A percentile compares a stretch with the other conserved stretches of the same genome.
phyloP scores from a whole-genome alignment of 1,140 invertebrate species.

The Ruditapes philippinarum region DNA sequence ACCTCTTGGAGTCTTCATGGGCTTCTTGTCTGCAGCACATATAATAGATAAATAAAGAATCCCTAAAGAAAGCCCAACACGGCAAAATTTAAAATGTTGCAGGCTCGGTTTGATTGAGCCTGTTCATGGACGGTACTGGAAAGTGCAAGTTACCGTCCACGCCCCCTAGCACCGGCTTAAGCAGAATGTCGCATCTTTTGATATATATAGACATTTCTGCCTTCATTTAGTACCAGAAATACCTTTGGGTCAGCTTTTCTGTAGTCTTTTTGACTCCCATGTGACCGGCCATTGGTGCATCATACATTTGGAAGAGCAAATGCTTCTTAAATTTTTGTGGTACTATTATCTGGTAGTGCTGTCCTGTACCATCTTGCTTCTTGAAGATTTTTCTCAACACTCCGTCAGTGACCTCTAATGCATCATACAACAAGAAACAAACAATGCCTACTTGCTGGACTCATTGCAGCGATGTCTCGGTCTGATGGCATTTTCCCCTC shows the following conservation, averaged over 20 bases:
- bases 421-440: neutral
- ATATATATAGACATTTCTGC: neutral
- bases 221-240: neutral
- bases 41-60: too few relatives aligned
- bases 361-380: neutral
- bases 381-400: neutral
- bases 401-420: neutral
- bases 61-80: too few relatives aligned
- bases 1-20: neutral
- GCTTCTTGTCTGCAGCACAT: neutral
- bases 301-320: conserved; percentile 56
- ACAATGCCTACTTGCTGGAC: neutral
- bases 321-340: conserved; percentile 2
- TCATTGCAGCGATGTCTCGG: neutral
- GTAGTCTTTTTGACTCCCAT: neutral
- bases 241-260: neutral
- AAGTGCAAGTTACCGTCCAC: too few relatives aligned
- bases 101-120: too few relatives aligned
- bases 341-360: conserved; percentile 21
- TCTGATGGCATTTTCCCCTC: neutral
- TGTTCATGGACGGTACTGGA: too few relatives aligned
- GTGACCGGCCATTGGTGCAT: neutral
- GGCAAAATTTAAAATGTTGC: too few relatives aligned
- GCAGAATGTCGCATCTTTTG: neutral
- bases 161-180: too few relatives aligned